These are phyloP conservation scores for Gyps fulvus DNA, from an alignment of 2,113 vertebrate species.

Conservation along the genomic window DNA sequence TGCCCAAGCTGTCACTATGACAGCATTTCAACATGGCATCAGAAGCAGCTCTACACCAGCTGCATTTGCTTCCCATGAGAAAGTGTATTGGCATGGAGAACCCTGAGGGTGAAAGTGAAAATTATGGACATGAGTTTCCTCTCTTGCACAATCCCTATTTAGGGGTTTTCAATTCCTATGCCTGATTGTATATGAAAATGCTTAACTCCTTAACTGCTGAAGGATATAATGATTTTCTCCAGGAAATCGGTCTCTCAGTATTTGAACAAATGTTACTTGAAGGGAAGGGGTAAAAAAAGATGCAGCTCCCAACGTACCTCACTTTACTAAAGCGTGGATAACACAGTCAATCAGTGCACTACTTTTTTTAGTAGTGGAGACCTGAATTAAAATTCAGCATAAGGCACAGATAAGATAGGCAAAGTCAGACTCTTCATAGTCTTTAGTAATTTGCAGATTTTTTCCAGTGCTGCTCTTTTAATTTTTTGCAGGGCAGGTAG, in stretches of 20 bases:
- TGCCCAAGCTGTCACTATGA: slow-evolving; percentile 42
- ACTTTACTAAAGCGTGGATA: background rate
- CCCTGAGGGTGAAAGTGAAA: slow-evolving; percentile 40
- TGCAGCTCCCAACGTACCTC: background rate
- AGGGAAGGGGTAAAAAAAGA: background rate
- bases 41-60: background rate
- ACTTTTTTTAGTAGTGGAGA: background rate
- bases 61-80: slow-evolving; percentile 62
- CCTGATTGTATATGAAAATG: background rate
- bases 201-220: background rate
- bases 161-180: background rate
- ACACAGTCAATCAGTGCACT: background rate
- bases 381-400: background rate
- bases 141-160: background rate
- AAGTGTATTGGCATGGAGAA: slow-evolving; percentile 44
- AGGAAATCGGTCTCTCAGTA: background rate
- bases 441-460: background rate
- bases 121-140: background rate
- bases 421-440: background rate
- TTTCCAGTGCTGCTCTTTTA: background rate
- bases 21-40: slow-evolving; percentile 51
- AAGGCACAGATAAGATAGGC: background rate
- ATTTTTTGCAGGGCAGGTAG: background rate
- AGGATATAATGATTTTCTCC: background rate
- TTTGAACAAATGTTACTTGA: background rate